A percentile compares a stretch with the other conserved stretches of the same genome.
phyloP scores from a whole-genome alignment of 2,888 invertebrate species.

The Scaptomyza cyrtandrae region DNA sequence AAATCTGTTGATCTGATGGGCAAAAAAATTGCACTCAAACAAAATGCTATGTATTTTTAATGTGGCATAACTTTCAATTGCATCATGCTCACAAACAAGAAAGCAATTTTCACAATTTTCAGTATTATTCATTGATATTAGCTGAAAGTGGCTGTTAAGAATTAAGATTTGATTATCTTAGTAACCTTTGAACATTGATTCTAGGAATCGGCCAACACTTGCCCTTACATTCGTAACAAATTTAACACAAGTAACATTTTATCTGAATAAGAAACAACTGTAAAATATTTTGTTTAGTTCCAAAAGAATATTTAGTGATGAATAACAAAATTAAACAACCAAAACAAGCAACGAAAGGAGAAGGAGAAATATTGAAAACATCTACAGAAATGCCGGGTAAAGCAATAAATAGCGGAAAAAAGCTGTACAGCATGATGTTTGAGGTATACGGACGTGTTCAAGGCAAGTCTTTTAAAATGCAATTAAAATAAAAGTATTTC shows the following conservation, averaged over 20 bases:
- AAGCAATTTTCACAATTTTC: no score
- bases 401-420: background rate
- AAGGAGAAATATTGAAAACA: background rate
- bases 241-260: slow-evolving; percentile 9
- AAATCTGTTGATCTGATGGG: slow-evolving; percentile 42
- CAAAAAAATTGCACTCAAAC: slow-evolving; percentile 19
- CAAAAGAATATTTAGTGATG: slow-evolving; percentile 6
- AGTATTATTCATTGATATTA: slow-evolving; percentile 5
- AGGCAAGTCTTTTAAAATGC: slow-evolving; percentile 28
- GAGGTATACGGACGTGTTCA: slow-evolving; percentile 63
- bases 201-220: background rate
- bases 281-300: background rate
- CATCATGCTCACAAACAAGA: background rate
- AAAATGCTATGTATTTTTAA: slow-evolving; percentile 27
- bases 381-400: background rate
- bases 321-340: slow-evolving; percentile 30
- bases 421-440: slow-evolving; percentile 49
- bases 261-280: background rate
- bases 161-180: background rate
- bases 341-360: background rate
- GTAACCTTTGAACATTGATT: background rate
- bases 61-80: slow-evolving; percentile 10
- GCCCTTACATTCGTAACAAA: slow-evolving; percentile 14
- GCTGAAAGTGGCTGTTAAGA: background rate
- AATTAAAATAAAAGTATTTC: background rate